Evolutionary conservation across 2,797 vertebrate species (phyloP).

Genomic region (Brachymystax lenok): DNA sequence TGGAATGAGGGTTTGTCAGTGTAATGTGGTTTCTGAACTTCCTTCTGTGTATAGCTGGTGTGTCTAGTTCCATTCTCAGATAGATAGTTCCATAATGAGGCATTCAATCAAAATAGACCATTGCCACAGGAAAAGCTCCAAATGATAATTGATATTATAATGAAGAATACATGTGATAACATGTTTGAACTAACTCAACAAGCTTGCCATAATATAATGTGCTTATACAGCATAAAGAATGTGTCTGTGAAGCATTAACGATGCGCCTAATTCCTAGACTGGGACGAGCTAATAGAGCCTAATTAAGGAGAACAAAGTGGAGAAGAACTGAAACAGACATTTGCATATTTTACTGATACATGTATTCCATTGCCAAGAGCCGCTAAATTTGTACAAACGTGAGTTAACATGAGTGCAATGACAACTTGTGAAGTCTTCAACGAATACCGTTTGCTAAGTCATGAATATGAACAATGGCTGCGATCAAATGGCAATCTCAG

Average conservation of each 20-base stretch:
- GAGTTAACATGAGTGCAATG: background rate
- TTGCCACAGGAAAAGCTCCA: background rate
- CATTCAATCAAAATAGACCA: background rate
- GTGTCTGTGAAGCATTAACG: slow-evolving; percentile 1
- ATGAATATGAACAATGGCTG: background rate
- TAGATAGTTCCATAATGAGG: background rate
- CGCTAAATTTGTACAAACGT: background rate
- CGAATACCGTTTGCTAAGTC: background rate
- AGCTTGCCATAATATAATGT: background rate
- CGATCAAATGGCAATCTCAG: background rate
- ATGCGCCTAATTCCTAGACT: slow-evolving; percentile 5
- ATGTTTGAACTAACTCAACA: background rate
- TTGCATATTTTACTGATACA: slow-evolving; percentile 1
- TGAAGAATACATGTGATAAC: background rate
- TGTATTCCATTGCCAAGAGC: background rate
- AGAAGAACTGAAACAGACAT: background rate
- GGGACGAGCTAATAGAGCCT: background rate
- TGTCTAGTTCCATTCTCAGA: background rate
- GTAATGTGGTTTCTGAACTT: background rate
- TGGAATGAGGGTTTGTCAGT: background rate
- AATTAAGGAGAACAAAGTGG: slow-evolving; percentile 6
- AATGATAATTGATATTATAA: background rate
- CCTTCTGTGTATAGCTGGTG: background rate
- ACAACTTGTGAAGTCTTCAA: slow-evolving; percentile 1
- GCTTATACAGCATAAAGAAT: background rate